These are phyloP conservation scores for Trichechus manatus DNA, from an alignment of 2,113 vertebrate genomes.

Conservation along the genomic window DNA sequence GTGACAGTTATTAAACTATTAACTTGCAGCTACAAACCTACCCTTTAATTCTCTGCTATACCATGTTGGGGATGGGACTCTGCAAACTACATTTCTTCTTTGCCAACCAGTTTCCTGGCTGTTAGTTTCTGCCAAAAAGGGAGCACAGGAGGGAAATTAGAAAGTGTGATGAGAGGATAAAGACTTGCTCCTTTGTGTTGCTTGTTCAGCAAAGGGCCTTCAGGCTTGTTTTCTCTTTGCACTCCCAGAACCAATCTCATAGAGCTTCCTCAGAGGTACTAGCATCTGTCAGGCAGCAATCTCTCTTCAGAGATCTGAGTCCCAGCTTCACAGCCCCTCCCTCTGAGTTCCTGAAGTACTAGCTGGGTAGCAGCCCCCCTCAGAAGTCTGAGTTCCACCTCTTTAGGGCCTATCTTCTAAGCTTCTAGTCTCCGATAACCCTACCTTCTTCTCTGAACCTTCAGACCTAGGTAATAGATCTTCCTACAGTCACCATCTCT, in stretches of 20 bases:
- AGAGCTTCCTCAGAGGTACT: background rate
- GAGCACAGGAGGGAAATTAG: background rate
- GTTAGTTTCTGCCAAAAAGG: background rate
- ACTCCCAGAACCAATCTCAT: background rate
- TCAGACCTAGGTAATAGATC: background rate
- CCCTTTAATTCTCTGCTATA: background rate
- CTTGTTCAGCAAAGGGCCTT: background rate
- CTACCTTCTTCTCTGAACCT: background rate
- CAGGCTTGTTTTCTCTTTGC: background rate
- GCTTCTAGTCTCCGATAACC: background rate
- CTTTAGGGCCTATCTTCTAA: background rate
- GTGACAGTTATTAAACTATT: background rate
- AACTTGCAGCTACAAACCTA: background rate
- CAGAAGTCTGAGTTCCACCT: background rate
- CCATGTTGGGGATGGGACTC: background rate
- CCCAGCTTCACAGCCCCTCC: background rate
- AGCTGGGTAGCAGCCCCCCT: background rate
- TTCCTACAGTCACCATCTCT: background rate
- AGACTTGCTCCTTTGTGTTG: background rate
- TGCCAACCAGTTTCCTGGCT: slow-evolving; percentile 9
- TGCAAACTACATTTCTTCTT: background rate
- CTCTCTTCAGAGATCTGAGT: background rate
- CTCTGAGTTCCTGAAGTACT: background rate
- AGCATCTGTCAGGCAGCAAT: background rate
- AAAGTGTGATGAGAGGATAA: background rate